phyloP scores from a whole-genome alignment of 2,113 vertebrate genomes.

The Tretioscincus oriximinensis region DNA sequence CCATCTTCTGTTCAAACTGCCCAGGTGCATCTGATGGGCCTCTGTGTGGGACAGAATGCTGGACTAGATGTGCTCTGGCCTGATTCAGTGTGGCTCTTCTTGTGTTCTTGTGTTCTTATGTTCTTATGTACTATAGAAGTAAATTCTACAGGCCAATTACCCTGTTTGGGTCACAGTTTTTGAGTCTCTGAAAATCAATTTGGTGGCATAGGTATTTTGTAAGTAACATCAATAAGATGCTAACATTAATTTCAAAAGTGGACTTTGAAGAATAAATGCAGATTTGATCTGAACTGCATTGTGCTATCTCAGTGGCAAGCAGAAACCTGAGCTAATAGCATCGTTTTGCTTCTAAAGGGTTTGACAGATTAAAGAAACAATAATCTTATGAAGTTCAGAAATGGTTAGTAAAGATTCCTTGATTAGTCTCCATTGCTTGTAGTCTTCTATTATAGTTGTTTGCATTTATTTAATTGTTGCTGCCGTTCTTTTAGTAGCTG shows the following conservation, averaged over 20 bases:
- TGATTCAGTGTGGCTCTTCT: too few relatives aligned
- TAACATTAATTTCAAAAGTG: background rate
- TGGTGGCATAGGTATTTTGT: background rate
- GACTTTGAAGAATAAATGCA: background rate
- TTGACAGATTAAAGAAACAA: background rate
- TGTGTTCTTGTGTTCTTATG: too few relatives aligned
- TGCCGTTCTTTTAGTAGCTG: background rate
- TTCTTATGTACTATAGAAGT: too few relatives aligned
- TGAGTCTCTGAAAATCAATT: background rate
- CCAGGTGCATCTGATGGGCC: too few relatives aligned
- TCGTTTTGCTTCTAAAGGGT: background rate
- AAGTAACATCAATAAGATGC: background rate
- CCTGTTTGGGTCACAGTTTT: background rate
- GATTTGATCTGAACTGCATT: background rate
- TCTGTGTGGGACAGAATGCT: too few relatives aligned
- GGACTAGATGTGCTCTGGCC: too few relatives aligned
- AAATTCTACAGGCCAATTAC: too few relatives aligned
- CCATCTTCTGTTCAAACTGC: too few relatives aligned
- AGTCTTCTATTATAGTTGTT: background rate
- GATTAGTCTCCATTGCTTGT: background rate
- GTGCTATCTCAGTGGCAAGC: background rate
- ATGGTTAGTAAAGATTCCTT: background rate
- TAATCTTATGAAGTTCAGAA: background rate
- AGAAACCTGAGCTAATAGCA: background rate
- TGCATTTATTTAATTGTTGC: background rate